Evolutionary conservation across 2,113 vertebrate species (phyloP).

Genomic region (Pelobates fuscus): DNA sequence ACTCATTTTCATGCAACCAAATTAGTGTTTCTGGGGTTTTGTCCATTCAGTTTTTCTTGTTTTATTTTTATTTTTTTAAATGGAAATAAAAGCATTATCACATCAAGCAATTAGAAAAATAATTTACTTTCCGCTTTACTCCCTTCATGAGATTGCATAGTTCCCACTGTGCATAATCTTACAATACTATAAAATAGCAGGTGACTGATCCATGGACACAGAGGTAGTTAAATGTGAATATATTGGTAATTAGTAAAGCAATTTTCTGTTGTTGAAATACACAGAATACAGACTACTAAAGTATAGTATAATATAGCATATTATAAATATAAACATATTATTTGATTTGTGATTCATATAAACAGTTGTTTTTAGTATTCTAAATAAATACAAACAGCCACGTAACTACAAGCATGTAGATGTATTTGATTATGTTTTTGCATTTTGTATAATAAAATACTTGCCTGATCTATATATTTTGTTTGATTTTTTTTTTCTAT

Average conservation of each 20-base stretch:
- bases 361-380: too few relatives aligned
- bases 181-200: constrained; percentile 18
- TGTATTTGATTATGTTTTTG: too few relatives aligned
- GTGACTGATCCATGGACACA: constrained; percentile 21
- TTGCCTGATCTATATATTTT: too few relatives aligned
- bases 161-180: constrained; percentile 15
- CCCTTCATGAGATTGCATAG: constrained; percentile 19
- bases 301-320: too few relatives aligned
- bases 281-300: too few relatives aligned
- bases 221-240: constrained; percentile 18
- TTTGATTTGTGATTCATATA: too few relatives aligned
- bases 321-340: too few relatives aligned
- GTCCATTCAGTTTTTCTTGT: constrained; percentile 42
- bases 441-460: too few relatives aligned
- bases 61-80: constrained; percentile 41
- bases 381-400: too few relatives aligned
- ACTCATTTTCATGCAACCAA: constrained; percentile 41
- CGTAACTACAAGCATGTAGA: too few relatives aligned
- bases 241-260: constrained; percentile 12
- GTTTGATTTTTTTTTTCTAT: too few relatives aligned
- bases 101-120: constrained; percentile 37
- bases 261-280: too few relatives aligned
- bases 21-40: constrained; percentile 45
- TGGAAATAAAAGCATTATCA: constrained; percentile 18
- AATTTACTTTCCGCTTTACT: constrained; percentile 28